These are phyloP conservation scores for Drosophila nebulosa DNA, from an alignment of 1,140 invertebrate species.

Conservation along the genomic window DNA sequence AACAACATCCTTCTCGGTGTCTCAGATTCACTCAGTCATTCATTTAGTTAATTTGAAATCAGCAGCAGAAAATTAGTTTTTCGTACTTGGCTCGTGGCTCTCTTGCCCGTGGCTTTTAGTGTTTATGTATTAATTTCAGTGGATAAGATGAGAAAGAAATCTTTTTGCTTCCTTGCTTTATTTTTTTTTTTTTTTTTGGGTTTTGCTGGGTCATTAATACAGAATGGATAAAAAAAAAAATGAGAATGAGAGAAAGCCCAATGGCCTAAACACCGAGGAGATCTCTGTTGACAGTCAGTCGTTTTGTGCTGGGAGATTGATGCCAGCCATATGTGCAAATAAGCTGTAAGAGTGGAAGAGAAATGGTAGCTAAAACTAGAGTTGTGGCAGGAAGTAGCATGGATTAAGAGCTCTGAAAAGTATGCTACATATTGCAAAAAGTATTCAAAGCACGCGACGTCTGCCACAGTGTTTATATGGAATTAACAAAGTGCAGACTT, in stretches of 20 bases:
- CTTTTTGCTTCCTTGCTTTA: not conserved
- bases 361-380: too few relatives aligned
- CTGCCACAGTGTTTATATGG: constrained; percentile 47
- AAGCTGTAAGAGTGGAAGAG: not conserved
- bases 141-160: not conserved
- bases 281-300: constrained; percentile 29
- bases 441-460: not conserved
- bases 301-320: constrained; percentile 28
- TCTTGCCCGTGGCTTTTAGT: constrained; percentile 37
- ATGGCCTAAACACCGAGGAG: not conserved
- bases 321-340: constrained; percentile 27
- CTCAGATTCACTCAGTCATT: constrained; percentile 57
- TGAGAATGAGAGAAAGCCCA: constrained; percentile 14
- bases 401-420: constrained; percentile 4
- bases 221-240: constrained; percentile 26
- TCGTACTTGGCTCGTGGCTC: constrained; percentile 29
- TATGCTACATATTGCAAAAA: constrained; percentile 10
- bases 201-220: constrained; percentile 38
- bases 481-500: constrained; percentile 43
- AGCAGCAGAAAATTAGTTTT: constrained; percentile 80
- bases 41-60: constrained; percentile 78
- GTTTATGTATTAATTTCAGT: constrained; percentile 27
- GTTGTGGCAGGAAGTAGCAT: not conserved
- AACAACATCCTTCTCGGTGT: constrained; percentile 11
- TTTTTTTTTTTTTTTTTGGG: not conserved